Percentiles rank a stretch among this genome's conserved stretches.
phyloP scores from a whole-genome alignment of 2,113 vertebrate genomes.

The Chaetorhynchus papuensis region DNA sequence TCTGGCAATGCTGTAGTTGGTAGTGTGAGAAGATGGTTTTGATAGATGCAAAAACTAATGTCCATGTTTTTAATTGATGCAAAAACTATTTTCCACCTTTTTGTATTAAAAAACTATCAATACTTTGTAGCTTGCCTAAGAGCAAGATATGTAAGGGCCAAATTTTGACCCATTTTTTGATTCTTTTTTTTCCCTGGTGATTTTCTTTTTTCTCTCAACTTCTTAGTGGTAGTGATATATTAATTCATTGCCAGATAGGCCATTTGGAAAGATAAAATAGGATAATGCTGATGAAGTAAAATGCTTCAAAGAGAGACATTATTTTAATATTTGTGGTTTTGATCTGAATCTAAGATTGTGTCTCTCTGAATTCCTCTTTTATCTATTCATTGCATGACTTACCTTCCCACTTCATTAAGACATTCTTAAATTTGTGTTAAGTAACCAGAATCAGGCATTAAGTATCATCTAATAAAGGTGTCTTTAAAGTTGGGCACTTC shows the following conservation, averaged over 20 bases:
- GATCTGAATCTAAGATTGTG: not conserved
- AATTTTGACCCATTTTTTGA: not conserved
- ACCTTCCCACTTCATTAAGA: not conserved
- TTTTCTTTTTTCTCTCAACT: not conserved
- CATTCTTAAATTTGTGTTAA: not conserved
- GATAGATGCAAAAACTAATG: not conserved
- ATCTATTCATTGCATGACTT: not conserved
- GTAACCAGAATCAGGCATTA: not conserved
- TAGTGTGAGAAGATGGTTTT: not conserved
- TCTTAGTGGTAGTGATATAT: not conserved
- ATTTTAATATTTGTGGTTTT: not conserved
- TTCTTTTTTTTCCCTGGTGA: not conserved
- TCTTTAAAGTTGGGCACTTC: not conserved
- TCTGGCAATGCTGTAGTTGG: not conserved
- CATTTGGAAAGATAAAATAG: not conserved
- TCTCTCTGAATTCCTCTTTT: not conserved
- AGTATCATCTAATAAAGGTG: not conserved
- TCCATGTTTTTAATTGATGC: not conserved
- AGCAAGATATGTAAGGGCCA: not conserved
- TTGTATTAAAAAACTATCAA: not conserved
- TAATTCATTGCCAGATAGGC: not conserved
- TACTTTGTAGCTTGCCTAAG: not conserved
- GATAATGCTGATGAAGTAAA: not conserved
- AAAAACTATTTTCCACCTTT: not conserved
- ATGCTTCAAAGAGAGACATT: not conserved